phyloP scores from a whole-genome alignment of 2,113 vertebrate species.

The Tonatia bakeri region DNA sequence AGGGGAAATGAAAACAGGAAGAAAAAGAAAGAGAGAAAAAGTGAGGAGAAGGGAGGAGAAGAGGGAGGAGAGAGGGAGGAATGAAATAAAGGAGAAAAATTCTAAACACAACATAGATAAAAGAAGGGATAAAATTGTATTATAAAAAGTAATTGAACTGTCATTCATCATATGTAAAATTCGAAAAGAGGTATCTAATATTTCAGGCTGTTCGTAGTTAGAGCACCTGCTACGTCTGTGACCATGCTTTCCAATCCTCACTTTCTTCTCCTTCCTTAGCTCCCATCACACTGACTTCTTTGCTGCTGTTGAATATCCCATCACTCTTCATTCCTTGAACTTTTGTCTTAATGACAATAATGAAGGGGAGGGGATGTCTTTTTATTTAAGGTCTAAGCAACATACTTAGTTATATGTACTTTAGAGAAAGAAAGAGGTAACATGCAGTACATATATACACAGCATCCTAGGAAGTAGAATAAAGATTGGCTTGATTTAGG shows the following conservation, averaged over 20 bases:
- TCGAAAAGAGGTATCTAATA: neutral
- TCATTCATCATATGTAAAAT: neutral
- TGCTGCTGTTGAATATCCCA: neutral
- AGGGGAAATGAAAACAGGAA: neutral
- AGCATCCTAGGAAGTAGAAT: neutral
- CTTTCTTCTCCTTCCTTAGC: neutral
- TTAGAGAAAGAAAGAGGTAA: neutral
- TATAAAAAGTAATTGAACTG: neutral
- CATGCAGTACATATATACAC: neutral
- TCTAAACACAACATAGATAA: neutral
- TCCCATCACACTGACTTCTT: neutral
- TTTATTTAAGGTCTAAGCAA: neutral
- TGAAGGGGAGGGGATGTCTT: neutral
- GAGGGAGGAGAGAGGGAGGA: rapidly evolving
- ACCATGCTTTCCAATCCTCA: neutral
- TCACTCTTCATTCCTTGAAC: neutral
- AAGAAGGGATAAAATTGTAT: neutral
- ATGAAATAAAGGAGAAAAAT: neutral
- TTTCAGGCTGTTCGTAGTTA: neutral
- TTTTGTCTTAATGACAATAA: neutral
- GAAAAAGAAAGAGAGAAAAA: rapidly evolving
- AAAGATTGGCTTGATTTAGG: neutral
- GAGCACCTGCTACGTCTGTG: neutral
- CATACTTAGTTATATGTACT: neutral
- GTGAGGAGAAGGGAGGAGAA: rapidly evolving